These are phyloP conservation scores for Tromatobia lineatoria DNA, from an alignment of 2,888 invertebrate species.

Conservation along the genomic window DNA sequence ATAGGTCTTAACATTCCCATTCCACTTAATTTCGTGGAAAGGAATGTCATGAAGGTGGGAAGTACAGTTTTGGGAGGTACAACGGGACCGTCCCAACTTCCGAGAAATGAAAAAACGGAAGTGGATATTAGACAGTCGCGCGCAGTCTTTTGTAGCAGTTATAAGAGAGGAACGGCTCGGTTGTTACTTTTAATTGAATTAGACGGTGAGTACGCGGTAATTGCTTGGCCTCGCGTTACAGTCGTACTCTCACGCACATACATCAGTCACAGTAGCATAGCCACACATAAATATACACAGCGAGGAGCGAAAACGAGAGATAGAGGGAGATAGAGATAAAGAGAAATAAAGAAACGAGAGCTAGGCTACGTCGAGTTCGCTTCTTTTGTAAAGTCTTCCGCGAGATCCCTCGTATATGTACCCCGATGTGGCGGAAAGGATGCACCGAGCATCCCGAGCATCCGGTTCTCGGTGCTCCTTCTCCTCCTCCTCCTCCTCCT, in stretches of 20 bases:
- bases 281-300: constrained; percentile 36
- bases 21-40: neutral
- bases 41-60: neutral
- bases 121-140: constrained; percentile 29
- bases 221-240: constrained; percentile 55
- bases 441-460: constrained; percentile 57
- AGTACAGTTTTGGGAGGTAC: constrained; percentile 27
- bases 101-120: constrained; percentile 33
- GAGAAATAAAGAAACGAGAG: constrained; percentile 22
- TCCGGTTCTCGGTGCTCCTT: constrained; percentile 55
- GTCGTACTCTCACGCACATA: constrained; percentile 53
- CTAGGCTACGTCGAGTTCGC: constrained; percentile 38
- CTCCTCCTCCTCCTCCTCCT: constrained; percentile 8
- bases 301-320: neutral
- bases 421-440: constrained; percentile 51
- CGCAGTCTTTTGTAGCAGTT: constrained; percentile 40
- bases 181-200: constrained; percentile 69
- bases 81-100: constrained; percentile 25
- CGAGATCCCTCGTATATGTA: constrained; percentile 40
- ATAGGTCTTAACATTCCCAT: neutral
- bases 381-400: constrained; percentile 62
- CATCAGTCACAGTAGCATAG: constrained; percentile 55
- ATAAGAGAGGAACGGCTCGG: constrained; percentile 50
- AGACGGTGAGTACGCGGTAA: constrained; percentile 56
- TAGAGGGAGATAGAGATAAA: neutral